Percentiles rank a stretch among this genome's conserved stretches.
Conservation (phyloP, 1,140 invertebrate species). For the Ridgeia piscesae region DNA sequence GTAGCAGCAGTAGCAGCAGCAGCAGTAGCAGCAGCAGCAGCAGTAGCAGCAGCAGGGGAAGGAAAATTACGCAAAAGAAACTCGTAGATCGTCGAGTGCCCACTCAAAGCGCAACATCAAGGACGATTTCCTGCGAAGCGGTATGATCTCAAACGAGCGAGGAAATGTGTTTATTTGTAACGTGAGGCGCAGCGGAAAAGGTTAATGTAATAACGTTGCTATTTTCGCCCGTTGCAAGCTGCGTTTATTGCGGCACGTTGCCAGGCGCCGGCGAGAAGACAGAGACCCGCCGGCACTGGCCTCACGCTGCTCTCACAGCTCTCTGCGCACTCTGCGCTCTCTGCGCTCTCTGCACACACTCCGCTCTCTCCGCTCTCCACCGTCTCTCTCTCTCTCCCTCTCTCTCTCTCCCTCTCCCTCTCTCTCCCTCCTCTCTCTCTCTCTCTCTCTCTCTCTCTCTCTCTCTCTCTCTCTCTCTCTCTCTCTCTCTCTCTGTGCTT, state of each 20-base stretch:
- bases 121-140: neutral
- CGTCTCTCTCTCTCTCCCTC: too few relatives aligned
- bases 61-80: neutral
- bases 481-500: too few relatives aligned
- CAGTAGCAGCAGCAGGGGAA: neutral
- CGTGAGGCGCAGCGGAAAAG: neutral
- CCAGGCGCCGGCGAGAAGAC: neutral
- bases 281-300: neutral
- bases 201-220: neutral
- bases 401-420: too few relatives aligned
- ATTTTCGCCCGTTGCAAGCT: neutral
- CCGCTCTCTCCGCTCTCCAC: too few relatives aligned
- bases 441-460: too few relatives aligned
- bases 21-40: too few relatives aligned
- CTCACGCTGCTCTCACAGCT: neutral
- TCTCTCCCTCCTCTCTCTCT: too few relatives aligned
- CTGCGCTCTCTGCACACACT: too few relatives aligned
- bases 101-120: neutral
- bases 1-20: too few relatives aligned
- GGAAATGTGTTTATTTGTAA: neutral
- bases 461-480: too few relatives aligned
- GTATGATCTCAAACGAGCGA: neutral
- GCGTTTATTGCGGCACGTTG: neutral
- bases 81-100: neutral
- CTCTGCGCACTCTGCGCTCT: too few relatives aligned